Evolutionary conservation across 2,888 invertebrate species (phyloP), one percentile per base, ranked within the genome.

Genomic region (Zhengitettix transpicula): DNA sequence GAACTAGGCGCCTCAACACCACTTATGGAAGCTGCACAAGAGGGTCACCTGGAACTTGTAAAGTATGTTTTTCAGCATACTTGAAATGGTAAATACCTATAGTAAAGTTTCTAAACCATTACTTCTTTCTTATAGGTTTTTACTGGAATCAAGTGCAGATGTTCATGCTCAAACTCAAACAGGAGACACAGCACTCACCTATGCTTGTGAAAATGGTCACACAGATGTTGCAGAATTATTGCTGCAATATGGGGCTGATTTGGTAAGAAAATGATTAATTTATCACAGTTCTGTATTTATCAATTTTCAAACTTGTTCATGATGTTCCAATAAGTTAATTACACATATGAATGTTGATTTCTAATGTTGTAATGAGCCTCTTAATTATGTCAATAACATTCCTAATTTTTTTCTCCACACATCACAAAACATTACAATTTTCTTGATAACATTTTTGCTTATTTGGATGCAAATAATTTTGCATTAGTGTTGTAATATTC

Each of bases 201-300:
- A 97, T 77, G 97, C 98, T 58, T 95, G 95, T 76, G 98, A 98
- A 78, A 98, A 97, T 77, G 98, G 98, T 0, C 97, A 98, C 76
- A 95, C 95, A 1, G 95, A 96, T 76, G 95, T 98, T 40, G 94
- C 93, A 28, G 93, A 95, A 74, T 81, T 94, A 63, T 79, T 99
- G 61, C 78, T 98, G 65, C 87, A 90, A 65, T 89, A 87, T 71
- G 90, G 90, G 66, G 97, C 96, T 58, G 85, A 90, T 74, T 76
- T 97, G 70, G 61, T 61, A 55, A 40, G 57, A 54, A 16, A 10
- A 10, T 14, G 16, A 15, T 53, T 51, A 11, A 44, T 53, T 28
- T 28, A 28, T 28, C 2, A 5, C 7, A 28, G 2, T 28, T 28
- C 2, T 28, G 2, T 28, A 28, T 28, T 28, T 28, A 28, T 2